Evolutionary conservation across 2,113 vertebrate species (phyloP), one percentile per base, ranked within the genome.

Genomic region (Callipepla californica): DNA sequence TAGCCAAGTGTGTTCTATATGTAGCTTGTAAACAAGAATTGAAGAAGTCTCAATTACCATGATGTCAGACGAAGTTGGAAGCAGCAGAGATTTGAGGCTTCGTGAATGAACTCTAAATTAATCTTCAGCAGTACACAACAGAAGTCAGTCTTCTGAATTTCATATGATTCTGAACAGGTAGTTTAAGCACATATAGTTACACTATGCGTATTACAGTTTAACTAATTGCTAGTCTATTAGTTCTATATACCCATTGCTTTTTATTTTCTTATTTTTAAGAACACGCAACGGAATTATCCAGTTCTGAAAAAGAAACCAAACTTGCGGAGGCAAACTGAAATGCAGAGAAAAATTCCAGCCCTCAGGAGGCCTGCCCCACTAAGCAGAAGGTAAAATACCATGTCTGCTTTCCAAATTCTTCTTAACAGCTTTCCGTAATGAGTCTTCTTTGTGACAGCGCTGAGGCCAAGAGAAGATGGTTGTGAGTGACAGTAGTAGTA

Each of bases 361-460:
- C 65, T 98, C 10, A 96, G 97, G 96, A 98, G 98, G 82, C 97
- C 98, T 16, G 95, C 98, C 79, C 98, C 96, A 16, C 97, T 99
- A 68, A 98, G 95, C 58, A 98, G 98, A 74, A 98, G 98, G 98
- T 99, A 96, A 98, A 97, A 94, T 59, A 72, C 4, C 63, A 34
- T 18, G 14, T 78, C 34, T 62, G 40, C n/a, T 85, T 85, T 48
- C 51, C 80, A 66, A 68, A 32, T 6, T 53, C 3, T 44, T 11
- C 30, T 21, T 66, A 40, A 25, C 26, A 42, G 0, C 26, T 75
- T 75, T 42, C 28, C 19, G 6, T 18, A 21, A 26, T 5, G 38
- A 55, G 22, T 51, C 53, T 51, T 48, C 25, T 84, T 93, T 58
- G 42, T 86, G 62, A 51, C 58, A 57, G 40, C 44, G 32, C 66